These are phyloP conservation scores for Centruroides sculpturatus DNA, from an alignment of 1,140 invertebrate species.

Conservation along the genomic window DNA sequence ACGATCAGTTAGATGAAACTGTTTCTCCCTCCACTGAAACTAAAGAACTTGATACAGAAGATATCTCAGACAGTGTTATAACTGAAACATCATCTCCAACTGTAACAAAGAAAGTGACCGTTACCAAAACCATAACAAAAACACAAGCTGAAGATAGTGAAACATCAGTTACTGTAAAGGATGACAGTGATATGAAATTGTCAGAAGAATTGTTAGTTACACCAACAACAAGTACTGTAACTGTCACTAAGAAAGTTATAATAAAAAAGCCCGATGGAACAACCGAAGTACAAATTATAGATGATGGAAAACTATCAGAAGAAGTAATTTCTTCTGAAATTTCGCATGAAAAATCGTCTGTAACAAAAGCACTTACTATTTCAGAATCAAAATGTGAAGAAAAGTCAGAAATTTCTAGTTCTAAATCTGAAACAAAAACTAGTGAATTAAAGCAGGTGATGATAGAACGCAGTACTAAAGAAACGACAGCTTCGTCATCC, in stretches of 20 bases:
- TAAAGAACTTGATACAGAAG: too few species aligned
- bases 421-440: constrained; percentile 5
- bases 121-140: too few species aligned
- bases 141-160: background rate
- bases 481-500: background rate
- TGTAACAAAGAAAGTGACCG: too few species aligned
- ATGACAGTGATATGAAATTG: constrained; percentile 1
- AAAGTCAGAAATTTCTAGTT: constrained; percentile 19
- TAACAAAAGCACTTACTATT: constrained; percentile 17
- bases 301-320: too few species aligned
- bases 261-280: constrained; percentile 14
- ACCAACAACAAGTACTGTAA: background rate
- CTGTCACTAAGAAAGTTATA: constrained; percentile 20
- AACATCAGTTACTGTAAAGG: background rate
- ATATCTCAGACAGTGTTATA: too few species aligned
- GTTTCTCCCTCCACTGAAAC: too few species aligned
- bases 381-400: constrained; percentile 13
- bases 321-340: background rate
- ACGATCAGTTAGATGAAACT: too few species aligned
- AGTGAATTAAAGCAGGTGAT: background rate
- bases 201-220: background rate
- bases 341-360: background rate
- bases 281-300: background rate
- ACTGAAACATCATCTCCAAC: too few species aligned
- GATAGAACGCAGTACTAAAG: constrained; percentile 2